Percentiles rank a stretch among this genome's conserved stretches.
Conservation (phyloP, 2,797 vertebrate genomes). For the Rhinophrynus dorsalis region DNA sequence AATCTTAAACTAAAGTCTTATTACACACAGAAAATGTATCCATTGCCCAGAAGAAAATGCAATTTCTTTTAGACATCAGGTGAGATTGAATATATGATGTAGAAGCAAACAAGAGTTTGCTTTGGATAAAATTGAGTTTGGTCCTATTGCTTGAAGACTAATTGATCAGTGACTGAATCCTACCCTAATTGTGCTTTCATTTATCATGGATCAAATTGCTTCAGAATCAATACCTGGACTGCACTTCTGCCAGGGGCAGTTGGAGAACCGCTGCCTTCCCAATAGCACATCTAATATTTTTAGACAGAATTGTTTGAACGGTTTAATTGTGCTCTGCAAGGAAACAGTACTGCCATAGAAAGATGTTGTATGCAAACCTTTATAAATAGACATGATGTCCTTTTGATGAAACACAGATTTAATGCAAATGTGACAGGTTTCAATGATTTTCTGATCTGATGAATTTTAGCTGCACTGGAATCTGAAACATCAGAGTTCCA, state of each 20-base stretch:
- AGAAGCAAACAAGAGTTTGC: constrained; percentile 74
- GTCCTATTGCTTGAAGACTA: constrained; percentile 93
- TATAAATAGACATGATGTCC: neutral
- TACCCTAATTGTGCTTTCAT: constrained; percentile 89
- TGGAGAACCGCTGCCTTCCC: constrained; percentile 81
- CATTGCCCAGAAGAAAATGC: neutral
- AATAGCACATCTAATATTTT: constrained; percentile 85
- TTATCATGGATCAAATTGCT: constrained; percentile 94
- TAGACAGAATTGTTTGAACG: constrained; percentile 86
- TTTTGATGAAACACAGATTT: neutral
- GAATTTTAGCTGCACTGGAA: too few relatives aligned
- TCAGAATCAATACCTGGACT: constrained; percentile 93
- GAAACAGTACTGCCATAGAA: constrained; percentile 26
- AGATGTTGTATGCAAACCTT: constrained; percentile 14
- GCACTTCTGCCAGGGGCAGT: constrained; percentile 79
- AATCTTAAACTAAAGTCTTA: too few relatives aligned
- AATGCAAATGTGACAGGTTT: neutral
- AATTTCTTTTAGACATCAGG: neutral
- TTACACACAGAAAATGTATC: too few relatives aligned
- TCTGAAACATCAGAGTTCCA: too few relatives aligned
- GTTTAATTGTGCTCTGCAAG: constrained; percentile 58
- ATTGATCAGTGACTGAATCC: constrained; percentile 98
- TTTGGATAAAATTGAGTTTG: constrained; percentile 98
- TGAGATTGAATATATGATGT: neutral
- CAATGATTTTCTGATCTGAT: constrained; percentile 1